Evolutionary conservation across 2,113 vertebrate genomes (phyloP).

Genomic region (Tragelaphus scriptus): DNA sequence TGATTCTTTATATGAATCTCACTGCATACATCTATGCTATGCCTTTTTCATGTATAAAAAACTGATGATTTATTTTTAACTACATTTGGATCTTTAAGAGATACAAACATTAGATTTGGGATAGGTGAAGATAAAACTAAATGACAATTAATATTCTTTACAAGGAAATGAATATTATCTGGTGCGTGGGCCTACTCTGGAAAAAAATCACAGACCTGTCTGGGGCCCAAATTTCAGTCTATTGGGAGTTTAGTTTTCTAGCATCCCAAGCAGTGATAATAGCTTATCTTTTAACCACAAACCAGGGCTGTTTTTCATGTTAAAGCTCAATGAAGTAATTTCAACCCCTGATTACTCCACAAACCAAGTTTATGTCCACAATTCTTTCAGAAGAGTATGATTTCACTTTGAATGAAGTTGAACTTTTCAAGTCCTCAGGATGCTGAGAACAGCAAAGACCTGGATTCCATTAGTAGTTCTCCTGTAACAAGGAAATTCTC

Average conservation of each 20-base stretch:
- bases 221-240: neutral
- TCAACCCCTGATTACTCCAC: neutral
- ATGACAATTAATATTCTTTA: neutral
- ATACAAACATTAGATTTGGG: neutral
- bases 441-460: neutral
- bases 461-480: neutral
- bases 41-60: neutral
- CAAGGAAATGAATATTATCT: neutral
- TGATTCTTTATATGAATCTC: neutral
- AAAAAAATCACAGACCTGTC: neutral
- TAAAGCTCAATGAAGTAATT: neutral
- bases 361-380: neutral
- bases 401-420: neutral
- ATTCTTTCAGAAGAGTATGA: neutral
- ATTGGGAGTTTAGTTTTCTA: neutral
- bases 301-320: neutral
- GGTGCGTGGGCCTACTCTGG: neutral
- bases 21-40: neutral
- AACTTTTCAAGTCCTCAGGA: neutral
- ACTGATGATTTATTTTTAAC: neutral
- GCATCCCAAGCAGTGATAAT: neutral
- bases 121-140: neutral
- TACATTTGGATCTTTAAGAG: conserved; percentile 8
- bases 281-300: neutral
- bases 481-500: neutral